These are phyloP conservation scores for Sebastes itinus DNA, from an alignment of 2,797 vertebrate species.

Conservation along the genomic window DNA sequence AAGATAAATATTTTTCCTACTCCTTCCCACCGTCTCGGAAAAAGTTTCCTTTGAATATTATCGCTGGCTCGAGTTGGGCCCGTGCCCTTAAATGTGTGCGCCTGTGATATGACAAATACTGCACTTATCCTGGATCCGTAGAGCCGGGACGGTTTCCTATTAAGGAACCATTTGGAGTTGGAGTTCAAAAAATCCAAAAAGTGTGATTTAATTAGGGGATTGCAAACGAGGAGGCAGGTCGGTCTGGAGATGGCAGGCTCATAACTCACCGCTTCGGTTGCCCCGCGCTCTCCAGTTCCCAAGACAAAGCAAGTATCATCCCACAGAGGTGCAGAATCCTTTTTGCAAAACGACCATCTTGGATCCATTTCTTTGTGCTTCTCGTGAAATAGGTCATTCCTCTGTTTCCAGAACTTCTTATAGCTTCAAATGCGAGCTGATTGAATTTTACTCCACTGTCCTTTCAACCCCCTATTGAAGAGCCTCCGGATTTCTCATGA, in stretches of 20 bases:
- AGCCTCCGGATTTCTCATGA: background rate
- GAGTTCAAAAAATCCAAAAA: slow-evolving; percentile 37
- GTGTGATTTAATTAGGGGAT: slow-evolving; percentile 59
- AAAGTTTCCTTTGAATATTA: slow-evolving; percentile 25
- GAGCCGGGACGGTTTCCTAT: slow-evolving; percentile 11
- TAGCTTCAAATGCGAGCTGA: background rate
- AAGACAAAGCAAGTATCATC: slow-evolving; percentile 35
- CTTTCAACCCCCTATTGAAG: background rate
- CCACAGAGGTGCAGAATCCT: slow-evolving; percentile 16
- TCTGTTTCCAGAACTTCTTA: background rate
- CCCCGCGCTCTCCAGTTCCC: slow-evolving; percentile 3
- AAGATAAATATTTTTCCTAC: background rate
- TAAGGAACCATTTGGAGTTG: slow-evolving; percentile 26
- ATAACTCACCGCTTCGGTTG: slow-evolving; percentile 53
- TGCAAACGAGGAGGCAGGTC: slow-evolving; percentile 42
- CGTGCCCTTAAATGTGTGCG: background rate
- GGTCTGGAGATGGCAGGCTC: slow-evolving; percentile 50
- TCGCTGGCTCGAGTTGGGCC: background rate
- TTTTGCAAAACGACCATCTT: slow-evolving; percentile 19
- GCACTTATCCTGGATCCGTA: slow-evolving; percentile 18
- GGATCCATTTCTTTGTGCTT: slow-evolving; percentile 1
- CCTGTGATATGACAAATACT: slow-evolving; percentile 25
- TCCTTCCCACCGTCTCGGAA: background rate
- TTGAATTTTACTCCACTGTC: slow-evolving; percentile 1
- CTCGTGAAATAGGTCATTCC: slow-evolving; percentile 36